A percentile compares a stretch with the other conserved stretches of the same genome.
Evolutionary conservation across 2,113 vertebrate species (phyloP).

Genomic region (Empidonax traillii): DNA sequence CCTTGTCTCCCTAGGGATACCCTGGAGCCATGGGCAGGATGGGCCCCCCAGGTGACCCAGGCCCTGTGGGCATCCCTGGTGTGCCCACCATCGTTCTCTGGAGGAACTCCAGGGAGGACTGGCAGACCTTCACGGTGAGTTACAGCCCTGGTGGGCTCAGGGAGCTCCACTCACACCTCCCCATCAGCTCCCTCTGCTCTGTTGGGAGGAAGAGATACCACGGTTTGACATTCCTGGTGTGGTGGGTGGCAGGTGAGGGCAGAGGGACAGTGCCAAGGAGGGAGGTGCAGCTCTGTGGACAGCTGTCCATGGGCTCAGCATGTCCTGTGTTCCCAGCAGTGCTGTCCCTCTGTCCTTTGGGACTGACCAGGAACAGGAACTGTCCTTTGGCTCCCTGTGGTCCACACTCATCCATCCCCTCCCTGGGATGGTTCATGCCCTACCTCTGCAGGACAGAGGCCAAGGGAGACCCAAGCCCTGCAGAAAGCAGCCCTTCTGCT

Average conservation of each 20-base stretch:
- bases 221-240: background rate
- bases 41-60: conserved; percentile 71
- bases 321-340: background rate
- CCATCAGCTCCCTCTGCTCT: background rate
- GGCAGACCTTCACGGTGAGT: conserved; percentile 81
- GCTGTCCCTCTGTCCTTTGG: background rate
- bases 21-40: conserved; percentile 71
- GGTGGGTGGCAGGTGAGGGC: background rate
- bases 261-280: background rate
- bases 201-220: accelerated
- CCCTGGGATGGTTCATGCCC: background rate
- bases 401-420: background rate
- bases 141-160: accelerated
- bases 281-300: background rate
- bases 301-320: background rate
- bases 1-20: conserved; percentile 69
- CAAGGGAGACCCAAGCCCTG: background rate
- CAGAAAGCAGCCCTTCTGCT: background rate
- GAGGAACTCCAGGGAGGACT: conserved; percentile 86
- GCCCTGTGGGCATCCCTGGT: conserved; percentile 76
- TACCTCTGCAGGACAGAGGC: background rate
- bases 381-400: no score
- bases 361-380: background rate
- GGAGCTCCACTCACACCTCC: background rate
- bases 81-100: conserved; percentile 82